Conservation (phyloP, 2,797 vertebrate species). For the Phylloscopus collybita region DNA sequence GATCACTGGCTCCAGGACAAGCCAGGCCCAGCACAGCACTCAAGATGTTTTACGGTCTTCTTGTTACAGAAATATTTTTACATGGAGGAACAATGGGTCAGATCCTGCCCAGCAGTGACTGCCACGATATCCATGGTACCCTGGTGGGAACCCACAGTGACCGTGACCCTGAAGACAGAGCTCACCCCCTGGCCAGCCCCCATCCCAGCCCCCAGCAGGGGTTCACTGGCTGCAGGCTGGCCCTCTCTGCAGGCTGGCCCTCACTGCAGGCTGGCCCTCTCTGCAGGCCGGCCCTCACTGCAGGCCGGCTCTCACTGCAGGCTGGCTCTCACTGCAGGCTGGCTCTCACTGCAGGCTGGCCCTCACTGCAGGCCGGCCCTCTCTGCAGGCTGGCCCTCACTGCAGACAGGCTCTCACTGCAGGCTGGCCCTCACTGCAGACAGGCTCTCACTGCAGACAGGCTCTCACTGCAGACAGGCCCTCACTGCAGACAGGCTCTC, state of each 20-base stretch:
- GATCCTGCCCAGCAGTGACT: not conserved
- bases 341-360: no score
- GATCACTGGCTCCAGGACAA: not conserved
- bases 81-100: not conserved
- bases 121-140: not conserved
- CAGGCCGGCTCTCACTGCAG: no score
- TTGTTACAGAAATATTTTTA: not conserved
- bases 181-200: not conserved
- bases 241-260: constrained; percentile 67
- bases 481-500: no score
- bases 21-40: not conserved
- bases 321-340: no score
- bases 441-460: no score
- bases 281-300: no score
- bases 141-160: not conserved
- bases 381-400: no score
- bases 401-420: no score
- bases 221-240: not conserved
- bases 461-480: no score
- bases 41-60: not conserved
- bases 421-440: no score
- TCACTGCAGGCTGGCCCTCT: no score
- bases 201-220: not conserved
- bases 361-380: no score
- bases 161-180: not conserved